Percentiles rank a stretch among this genome's conserved stretches.
These are phyloP conservation scores for Thymallus thymallus DNA, from an alignment of 2,113 vertebrate species.

Conservation along the genomic window DNA sequence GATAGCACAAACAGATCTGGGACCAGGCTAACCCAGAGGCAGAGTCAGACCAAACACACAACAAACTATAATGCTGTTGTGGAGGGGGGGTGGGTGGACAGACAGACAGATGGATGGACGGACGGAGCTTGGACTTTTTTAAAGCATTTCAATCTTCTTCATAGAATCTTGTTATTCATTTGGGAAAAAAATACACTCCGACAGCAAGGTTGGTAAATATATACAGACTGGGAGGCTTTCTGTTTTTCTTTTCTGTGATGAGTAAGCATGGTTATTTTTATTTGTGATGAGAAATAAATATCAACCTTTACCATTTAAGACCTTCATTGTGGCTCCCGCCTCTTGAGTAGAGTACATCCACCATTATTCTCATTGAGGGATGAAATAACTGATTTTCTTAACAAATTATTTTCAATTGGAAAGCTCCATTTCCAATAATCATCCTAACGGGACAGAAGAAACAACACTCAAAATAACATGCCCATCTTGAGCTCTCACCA, in stretches of 20 bases:
- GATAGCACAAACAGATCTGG: no score
- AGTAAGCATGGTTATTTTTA: constrained; percentile 82
- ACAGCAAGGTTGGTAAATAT: constrained; percentile 55
- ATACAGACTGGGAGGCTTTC: constrained; percentile 58
- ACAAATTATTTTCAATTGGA: no score
- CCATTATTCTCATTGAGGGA: neutral
- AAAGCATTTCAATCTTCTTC: constrained; percentile 71
- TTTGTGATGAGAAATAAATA: constrained; percentile 82
- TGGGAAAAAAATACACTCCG: constrained; percentile 53
- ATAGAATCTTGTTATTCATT: constrained; percentile 76
- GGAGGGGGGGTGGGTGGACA: constrained; percentile 1
- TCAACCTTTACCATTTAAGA: constrained; percentile 76
- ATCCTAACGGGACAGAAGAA: no score
- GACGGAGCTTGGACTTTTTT: constrained; percentile 70
- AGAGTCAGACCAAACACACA: constrained; percentile 28
- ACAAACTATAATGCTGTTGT: constrained; percentile 35
- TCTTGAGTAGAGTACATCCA: neutral
- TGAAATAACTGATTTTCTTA: neutral
- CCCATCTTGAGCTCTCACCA: neutral
- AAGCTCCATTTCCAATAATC: no score
- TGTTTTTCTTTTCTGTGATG: constrained; percentile 70
- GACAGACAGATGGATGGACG: constrained; percentile 13
- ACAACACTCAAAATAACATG: neutral
- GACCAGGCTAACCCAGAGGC: no score
- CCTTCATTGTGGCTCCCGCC: constrained; percentile 45